Evolutionary conservation across 2,797 vertebrate genomes (phyloP), one percentile per base, ranked within the genome.

Genomic region (Benthosema pterotum): DNA sequence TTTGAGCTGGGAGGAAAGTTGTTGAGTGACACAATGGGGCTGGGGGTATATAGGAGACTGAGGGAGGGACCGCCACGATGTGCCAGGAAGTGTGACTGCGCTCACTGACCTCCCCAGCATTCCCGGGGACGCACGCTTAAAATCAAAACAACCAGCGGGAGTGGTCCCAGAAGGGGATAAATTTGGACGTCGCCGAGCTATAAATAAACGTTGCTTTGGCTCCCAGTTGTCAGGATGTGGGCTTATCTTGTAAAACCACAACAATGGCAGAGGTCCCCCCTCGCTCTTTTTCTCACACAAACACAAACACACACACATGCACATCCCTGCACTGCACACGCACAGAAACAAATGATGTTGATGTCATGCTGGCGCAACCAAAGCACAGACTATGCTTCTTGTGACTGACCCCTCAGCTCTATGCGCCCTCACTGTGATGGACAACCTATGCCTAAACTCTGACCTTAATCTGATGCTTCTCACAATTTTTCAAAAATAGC

Each of bases 221-320:
- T 87, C 71, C 73, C 74, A 42, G 75, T 77, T 86, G 88, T 85
- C 90, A 91, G 86, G 83, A 87, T 84, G 78, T 67, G 61, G 61
- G 80, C 71, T 72, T 74, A 65, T 60, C 60, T 65, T 57, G 74
- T 76, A 79, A 79, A 75, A 67, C 60, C 83, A 72, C 75, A 85
- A 90, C 86, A 91, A 89, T 89, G 86, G 78, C 80, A 86, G 57
- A 84, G 83, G 80, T 86, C 82, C 78, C 79, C 79, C 83, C 77
- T 71, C 6, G 16, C 65, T 28, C 16, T 47, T 49, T 74, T 8
- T 13, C 54, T 16, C 45, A 9, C 19, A 52, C 66, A 64, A 73
- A 72, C 62, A 38, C 67, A 56, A 19, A 43, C 50, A 60, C 32
- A 60, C 13, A 18, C 69, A 62, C 28, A 76, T 63, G 57, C 77